Evolutionary conservation across 2,113 vertebrate genomes (phyloP), one percentile per base, ranked within the genome.

Genomic region (Loxodonta africana): DNA sequence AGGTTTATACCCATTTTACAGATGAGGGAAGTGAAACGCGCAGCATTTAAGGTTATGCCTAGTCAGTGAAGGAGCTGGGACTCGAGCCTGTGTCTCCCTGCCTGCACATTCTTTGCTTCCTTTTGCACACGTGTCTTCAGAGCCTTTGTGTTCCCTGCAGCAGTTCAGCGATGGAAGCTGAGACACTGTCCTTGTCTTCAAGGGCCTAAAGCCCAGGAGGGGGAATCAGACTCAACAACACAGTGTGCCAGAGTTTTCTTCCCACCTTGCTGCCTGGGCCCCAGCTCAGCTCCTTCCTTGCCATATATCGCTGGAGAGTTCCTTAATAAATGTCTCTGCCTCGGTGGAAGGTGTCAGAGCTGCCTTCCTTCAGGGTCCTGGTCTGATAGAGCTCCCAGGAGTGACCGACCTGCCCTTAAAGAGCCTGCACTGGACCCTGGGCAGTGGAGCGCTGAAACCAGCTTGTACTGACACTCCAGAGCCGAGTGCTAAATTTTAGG

Each of bases 161-260:
- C 0, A 0, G 33, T 28, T 71, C 23, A 51, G 48, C 44, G 3
- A 3, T 5, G 44, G 57, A 23, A 44, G 53, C 2, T 1, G 21
- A 71, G 67, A 11, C 83, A 30, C 53, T 67, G 21, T 25, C 20
- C n/a, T 48, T 73, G 21, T 23, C 65, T 65, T 48, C 48, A 2
- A 60, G 46, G 21, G 17, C 73, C 46, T 63, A 20, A 90, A 90
- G 83, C 88, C 76, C 46, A 57, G 26, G n/a, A 18, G 60, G 82
- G n/a, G 77, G 30, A 85, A 18, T 77, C 46, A 14, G 62, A 57
- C 20, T 73, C 7, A 14, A 8, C 12, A 30, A 10, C 0, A 0
- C 23, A 44, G 33, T 25, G 63, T 83, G 48, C 26, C 62, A 9
- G 8, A 14, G 48, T 63, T 53, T 53, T 89, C n/a, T 33, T 63